phyloP scores from a whole-genome alignment of 1,140 invertebrate species.

The Drosophila virilis region DNA sequence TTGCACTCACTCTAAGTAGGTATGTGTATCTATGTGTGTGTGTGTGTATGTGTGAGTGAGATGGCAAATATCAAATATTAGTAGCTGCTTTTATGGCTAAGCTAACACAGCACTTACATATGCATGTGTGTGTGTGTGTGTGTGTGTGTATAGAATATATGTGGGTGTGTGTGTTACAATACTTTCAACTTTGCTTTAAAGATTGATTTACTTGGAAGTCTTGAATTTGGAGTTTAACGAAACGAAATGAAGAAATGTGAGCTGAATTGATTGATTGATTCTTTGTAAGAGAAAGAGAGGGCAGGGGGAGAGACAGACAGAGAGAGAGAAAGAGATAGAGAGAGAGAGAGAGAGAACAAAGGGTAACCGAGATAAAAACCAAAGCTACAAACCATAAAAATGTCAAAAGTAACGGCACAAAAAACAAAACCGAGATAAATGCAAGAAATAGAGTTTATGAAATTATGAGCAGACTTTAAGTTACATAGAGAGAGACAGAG shows the following conservation, averaged over 20 bases:
- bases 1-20: conserved; percentile 16
- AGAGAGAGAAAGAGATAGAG: neutral
- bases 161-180: conserved; percentile 16
- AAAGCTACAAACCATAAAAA: conserved; percentile 52
- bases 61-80: conserved; percentile 16
- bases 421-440: conserved; percentile 13
- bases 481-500: conserved; percentile 26
- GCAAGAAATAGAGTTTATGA: conserved; percentile 49
- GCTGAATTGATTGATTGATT: conserved; percentile 35
- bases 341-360: conserved; percentile 3
- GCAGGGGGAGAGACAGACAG: conserved; percentile 1
- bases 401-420: conserved; percentile 38
- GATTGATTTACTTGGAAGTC: conserved; percentile 39
- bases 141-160: conserved; percentile 1
- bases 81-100: conserved; percentile 1
- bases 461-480: conserved; percentile 53
- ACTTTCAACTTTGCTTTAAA: conserved; percentile 52
- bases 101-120: neutral
- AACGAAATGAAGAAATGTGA: conserved; percentile 45
- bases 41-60: conserved; percentile 6
- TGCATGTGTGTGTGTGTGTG: conserved; percentile 8
- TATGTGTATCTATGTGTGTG: conserved; percentile 13
- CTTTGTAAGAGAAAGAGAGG: conserved; percentile 8
- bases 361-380: conserved; percentile 7
- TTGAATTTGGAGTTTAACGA: conserved; percentile 43